Percentiles rank a stretch among this genome's conserved stretches.
These are phyloP conservation scores for Menidia menidia DNA, from an alignment of 2,797 vertebrate species.

Conservation along the genomic window DNA sequence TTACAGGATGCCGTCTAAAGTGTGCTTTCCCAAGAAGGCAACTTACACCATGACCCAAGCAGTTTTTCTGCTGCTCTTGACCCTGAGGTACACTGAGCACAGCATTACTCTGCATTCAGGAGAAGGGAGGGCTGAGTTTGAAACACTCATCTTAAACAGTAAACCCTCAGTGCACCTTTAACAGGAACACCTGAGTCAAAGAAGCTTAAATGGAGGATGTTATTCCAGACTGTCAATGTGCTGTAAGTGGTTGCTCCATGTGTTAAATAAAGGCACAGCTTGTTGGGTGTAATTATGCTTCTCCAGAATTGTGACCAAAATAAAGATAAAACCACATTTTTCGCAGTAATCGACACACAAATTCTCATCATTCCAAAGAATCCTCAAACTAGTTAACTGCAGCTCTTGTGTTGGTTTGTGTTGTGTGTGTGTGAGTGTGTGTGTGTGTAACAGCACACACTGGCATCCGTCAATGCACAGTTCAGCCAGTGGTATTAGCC, in stretches of 20 bases:
- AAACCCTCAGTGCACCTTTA: not conserved
- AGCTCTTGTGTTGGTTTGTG: conserved; percentile 1
- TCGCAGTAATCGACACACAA: not conserved
- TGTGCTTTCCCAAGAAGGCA: not conserved
- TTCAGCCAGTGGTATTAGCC: conserved; percentile 37
- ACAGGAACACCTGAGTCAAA: not conserved
- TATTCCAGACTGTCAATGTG: not conserved
- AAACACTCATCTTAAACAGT: not conserved
- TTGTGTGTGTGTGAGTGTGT: too few species aligned
- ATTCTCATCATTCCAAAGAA: too few species aligned
- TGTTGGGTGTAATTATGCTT: not conserved
- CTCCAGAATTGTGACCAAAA: not conserved
- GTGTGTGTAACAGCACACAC: conserved; percentile 2
- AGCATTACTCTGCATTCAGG: not conserved
- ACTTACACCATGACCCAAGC: not conserved
- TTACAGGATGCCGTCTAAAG: not conserved
- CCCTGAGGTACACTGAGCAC: not conserved
- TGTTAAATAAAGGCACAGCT: not conserved
- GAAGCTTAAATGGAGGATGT: not conserved
- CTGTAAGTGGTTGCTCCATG: not conserved
- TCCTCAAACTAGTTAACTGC: too few species aligned
- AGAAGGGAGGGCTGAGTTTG: not conserved
- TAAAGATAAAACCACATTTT: conserved; percentile 2
- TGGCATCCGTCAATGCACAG: conserved; percentile 22
- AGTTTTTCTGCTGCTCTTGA: not conserved